phyloP scores from a whole-genome alignment of 1,140 invertebrate genomes.

The Marisa cornuarietis region DNA sequence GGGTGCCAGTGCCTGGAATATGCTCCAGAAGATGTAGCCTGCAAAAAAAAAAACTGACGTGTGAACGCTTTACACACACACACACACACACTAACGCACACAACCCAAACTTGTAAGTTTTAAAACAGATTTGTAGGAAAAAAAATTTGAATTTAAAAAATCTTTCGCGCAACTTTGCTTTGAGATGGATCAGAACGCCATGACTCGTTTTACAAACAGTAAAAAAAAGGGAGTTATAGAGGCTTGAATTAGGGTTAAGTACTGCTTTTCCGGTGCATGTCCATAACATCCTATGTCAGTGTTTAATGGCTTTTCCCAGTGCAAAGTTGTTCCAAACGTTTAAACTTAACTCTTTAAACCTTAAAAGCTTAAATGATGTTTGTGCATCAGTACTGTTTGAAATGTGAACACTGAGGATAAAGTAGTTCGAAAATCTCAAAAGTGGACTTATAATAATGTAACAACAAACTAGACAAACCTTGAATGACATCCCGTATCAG shows the following conservation, averaged over 20 bases:
- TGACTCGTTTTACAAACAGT: too few relatives aligned
- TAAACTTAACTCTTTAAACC: too few relatives aligned
- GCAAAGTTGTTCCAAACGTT: too few relatives aligned
- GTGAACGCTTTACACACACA: too few relatives aligned
- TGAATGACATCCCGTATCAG: slow-evolving; percentile 11
- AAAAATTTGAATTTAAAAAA: slow-evolving; percentile 16
- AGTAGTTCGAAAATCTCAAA: background rate
- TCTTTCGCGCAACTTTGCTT: background rate
- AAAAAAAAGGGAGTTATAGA: too few relatives aligned
- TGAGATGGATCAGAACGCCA: background rate
- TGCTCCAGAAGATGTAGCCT: slow-evolving; percentile 65
- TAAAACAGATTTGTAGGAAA: background rate
- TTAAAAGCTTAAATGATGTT: background rate
- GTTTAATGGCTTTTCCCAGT: too few relatives aligned
- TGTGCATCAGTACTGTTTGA: background rate
- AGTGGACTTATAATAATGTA: background rate
- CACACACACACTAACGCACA: background rate
- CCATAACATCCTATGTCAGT: too few relatives aligned
- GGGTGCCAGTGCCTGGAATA: slow-evolving; percentile 64
- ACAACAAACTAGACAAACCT: background rate
- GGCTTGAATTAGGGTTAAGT: too few relatives aligned
- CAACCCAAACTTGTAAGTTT: background rate
- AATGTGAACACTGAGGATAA: background rate
- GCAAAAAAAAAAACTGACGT: slow-evolving; percentile 32
- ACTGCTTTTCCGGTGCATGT: too few relatives aligned